Evolutionary conservation across 1,140 invertebrate species (phyloP).

Genomic region (Himalopsyche phryganea): DNA sequence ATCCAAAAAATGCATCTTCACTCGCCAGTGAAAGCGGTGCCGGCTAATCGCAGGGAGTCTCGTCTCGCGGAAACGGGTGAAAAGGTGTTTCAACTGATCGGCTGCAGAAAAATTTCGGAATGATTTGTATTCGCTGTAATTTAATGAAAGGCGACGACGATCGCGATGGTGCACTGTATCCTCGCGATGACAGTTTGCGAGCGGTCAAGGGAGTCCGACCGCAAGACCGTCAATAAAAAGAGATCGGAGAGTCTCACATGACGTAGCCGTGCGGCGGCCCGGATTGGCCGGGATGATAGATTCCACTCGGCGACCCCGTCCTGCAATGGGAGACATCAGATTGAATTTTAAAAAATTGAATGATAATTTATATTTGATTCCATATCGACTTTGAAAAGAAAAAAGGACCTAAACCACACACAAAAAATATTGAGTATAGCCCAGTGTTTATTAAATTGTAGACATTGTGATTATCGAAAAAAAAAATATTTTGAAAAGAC

Average conservation of each 20-base stretch:
- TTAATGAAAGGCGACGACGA: constrained; percentile 23
- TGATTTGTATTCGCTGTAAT: constrained; percentile 23
- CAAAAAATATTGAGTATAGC: too few relatives aligned
- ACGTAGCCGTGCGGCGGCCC: constrained; percentile 27
- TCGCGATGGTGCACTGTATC: constrained; percentile 15
- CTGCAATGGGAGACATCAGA: constrained; percentile 9
- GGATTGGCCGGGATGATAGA: constrained; percentile 22
- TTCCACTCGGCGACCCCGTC: constrained; percentile 16
- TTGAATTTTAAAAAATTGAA: background rate
- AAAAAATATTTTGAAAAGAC: too few relatives aligned
- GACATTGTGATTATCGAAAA: too few relatives aligned
- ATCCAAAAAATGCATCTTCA: too few relatives aligned
- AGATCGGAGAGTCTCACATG: constrained; percentile 19
- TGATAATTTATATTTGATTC: background rate
- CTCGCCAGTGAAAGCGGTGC: too few relatives aligned
- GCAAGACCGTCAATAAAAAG: background rate
- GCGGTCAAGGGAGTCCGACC: background rate
- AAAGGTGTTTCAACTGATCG: too few relatives aligned
- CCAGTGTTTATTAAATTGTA: too few relatives aligned
- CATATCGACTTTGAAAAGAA: too few relatives aligned
- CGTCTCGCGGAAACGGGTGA: too few relatives aligned
- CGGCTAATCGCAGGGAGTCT: too few relatives aligned
- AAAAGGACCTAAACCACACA: too few relatives aligned
- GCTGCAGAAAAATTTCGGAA: constrained; percentile 13
- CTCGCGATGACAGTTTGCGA: background rate